Conservation (phyloP, 2,113 vertebrate genomes). For the Anarrhichthys ocellatus region DNA sequence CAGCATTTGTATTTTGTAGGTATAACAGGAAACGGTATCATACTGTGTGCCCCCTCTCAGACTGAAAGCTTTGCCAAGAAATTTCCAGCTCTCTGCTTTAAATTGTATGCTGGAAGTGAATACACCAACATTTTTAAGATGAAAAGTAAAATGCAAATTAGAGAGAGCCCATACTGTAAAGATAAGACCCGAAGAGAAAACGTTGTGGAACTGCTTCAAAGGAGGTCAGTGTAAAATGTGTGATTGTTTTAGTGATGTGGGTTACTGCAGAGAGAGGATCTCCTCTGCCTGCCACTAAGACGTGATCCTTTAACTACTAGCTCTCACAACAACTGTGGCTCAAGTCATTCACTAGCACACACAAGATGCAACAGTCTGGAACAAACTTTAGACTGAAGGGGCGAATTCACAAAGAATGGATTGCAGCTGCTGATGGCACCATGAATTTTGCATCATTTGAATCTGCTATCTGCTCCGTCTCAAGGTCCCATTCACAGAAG, state of each 20-base stretch:
- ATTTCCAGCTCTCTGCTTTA: neutral
- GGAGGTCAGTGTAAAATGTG: conserved; percentile 31
- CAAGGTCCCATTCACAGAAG: no score
- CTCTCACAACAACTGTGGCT: conserved; percentile 10
- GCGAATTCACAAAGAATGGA: neutral
- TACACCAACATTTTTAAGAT: conserved; percentile 18
- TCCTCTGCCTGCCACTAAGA: conserved; percentile 11
- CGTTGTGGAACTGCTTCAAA: conserved; percentile 21
- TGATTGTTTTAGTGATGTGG: conserved; percentile 41
- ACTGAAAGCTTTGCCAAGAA: neutral
- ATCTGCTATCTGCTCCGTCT: no score
- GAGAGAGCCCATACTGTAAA: conserved; percentile 29
- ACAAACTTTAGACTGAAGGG: neutral
- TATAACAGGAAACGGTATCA: neutral
- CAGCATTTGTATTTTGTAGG: neutral
- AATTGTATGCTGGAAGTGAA: neutral
- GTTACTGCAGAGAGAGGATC: conserved; percentile 13
- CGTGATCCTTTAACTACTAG: conserved; percentile 5
- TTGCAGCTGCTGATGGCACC: neutral
- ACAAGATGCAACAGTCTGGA: neutral
- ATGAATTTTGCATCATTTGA: no score
- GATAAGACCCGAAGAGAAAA: conserved; percentile 26
- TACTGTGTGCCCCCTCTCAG: neutral
- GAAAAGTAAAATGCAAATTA: conserved; percentile 35
- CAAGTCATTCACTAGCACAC: conserved; percentile 12